A percentile compares a stretch with the other conserved stretches of the same genome.
phyloP scores from a whole-genome alignment of 2,797 vertebrate genomes.

The Leucoraja ocellata region DNA sequence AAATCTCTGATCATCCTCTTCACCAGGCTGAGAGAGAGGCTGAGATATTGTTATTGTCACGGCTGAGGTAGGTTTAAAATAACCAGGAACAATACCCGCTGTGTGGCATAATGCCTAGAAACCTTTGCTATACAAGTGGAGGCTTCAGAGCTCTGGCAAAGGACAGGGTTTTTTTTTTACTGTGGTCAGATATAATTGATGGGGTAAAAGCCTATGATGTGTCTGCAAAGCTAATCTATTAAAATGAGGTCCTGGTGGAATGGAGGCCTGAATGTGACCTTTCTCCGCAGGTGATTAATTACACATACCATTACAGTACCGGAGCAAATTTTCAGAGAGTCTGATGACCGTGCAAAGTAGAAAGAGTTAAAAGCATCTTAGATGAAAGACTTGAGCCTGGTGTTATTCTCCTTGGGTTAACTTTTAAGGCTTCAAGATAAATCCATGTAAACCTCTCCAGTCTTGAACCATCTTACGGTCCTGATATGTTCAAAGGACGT shows the following conservation, averaged over 20 bases:
- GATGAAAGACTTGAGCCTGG: background rate
- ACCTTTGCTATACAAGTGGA: background rate
- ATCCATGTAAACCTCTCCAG: background rate
- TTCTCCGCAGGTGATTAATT: constrained; percentile 38
- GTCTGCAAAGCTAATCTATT: background rate
- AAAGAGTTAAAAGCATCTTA: background rate
- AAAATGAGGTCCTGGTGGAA: background rate
- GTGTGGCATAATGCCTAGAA: background rate
- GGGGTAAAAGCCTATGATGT: background rate
- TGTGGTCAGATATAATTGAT: constrained; percentile 30
- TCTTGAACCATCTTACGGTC: background rate
- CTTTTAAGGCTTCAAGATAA: background rate
- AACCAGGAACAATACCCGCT: background rate
- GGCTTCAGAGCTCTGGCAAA: background rate
- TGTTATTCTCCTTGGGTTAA: background rate
- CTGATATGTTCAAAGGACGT: background rate
- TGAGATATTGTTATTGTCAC: too few species aligned
- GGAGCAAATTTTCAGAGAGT: constrained; percentile 6
- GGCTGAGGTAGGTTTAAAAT: too few species aligned
- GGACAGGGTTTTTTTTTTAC: background rate
- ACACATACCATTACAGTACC: background rate
- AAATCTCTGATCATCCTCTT: background rate
- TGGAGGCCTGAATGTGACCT: background rate
- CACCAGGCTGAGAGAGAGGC: too few species aligned
- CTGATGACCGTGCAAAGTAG: background rate